Evolutionary conservation across 2,888 invertebrate genomes (phyloP).

Genomic region (Drosophila helvetica): DNA sequence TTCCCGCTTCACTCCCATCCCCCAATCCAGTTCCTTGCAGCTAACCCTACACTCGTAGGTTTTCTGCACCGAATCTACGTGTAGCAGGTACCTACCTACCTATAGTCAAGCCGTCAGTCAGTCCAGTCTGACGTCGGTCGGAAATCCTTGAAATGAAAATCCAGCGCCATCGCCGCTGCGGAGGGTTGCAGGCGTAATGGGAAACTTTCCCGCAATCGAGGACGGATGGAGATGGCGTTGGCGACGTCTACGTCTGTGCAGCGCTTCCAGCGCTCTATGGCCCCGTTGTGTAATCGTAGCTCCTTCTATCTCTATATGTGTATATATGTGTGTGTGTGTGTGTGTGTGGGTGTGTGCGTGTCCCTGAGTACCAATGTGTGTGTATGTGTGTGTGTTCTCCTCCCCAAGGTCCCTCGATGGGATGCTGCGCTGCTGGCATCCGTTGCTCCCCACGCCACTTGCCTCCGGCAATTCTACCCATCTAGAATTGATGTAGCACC

Average conservation of each 20-base stretch:
- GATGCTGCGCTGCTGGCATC: conserved; percentile 48
- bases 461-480: conserved; percentile 55
- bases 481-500: conserved; percentile 77
- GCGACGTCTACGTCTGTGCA: conserved; percentile 54
- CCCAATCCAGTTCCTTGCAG: conserved; percentile 8
- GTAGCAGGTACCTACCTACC: conserved; percentile 16
- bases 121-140: conserved; percentile 68
- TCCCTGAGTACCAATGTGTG: conserved; percentile 2
- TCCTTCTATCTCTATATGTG: conserved; percentile 32
- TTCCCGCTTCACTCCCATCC: conserved; percentile 4
- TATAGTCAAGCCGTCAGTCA: conserved; percentile 55
- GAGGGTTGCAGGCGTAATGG: conserved; percentile 61
- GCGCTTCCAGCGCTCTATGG: conserved; percentile 62
- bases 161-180: conserved; percentile 51
- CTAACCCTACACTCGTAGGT: conserved; percentile 65
- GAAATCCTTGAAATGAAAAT: conserved; percentile 77
- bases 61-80: conserved; percentile 54
- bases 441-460: conserved; percentile 25
- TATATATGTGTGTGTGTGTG: conserved; percentile 14
- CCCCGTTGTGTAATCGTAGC: conserved; percentile 64
- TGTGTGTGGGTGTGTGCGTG: conserved; percentile 22
- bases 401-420: conserved; percentile 53
- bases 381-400: not conserved
- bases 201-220: conserved; percentile 65
- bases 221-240: conserved; percentile 43